phyloP scores from a whole-genome alignment of 2,888 invertebrate genomes.

The Cheilosia soror region DNA sequence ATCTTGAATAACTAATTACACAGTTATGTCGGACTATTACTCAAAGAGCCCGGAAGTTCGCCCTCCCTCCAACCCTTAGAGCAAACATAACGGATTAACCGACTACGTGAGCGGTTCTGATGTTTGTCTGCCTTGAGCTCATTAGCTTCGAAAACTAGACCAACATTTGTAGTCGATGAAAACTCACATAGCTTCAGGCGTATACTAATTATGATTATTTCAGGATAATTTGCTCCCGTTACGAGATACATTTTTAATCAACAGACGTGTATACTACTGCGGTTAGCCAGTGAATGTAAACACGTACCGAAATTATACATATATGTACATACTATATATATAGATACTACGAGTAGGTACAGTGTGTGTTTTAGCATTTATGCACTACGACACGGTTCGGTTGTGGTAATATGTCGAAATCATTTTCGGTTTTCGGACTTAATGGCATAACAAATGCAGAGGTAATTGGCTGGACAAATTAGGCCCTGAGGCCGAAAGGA shows the following conservation, averaged over 20 bases:
- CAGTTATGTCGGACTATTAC: constrained; percentile 53
- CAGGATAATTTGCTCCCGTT: constrained; percentile 74
- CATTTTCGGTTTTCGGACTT: constrained; percentile 72
- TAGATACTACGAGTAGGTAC: background rate
- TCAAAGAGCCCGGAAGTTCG: constrained; percentile 25
- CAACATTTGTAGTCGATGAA: constrained; percentile 65
- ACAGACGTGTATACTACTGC: constrained; percentile 68
- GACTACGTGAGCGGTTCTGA: constrained; percentile 8
- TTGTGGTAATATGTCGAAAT: constrained; percentile 73
- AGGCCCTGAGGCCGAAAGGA: constrained; percentile 37
- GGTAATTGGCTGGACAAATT: constrained; percentile 72
- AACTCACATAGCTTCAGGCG: constrained; percentile 68
- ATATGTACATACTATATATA: too few relatives aligned
- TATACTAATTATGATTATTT: constrained; percentile 75
- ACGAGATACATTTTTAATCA: constrained; percentile 76
- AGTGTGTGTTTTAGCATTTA: constrained; percentile 19
- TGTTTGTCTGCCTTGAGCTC: constrained; percentile 45
- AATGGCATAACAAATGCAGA: constrained; percentile 72
- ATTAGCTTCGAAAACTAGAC: constrained; percentile 68
- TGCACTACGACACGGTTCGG: constrained; percentile 48
- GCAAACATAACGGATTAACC: constrained; percentile 33
- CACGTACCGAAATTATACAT: constrained; percentile 63
- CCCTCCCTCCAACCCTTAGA: background rate
- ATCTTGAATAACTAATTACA: constrained; percentile 74
- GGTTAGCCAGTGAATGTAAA: constrained; percentile 66